Evolutionary conservation across 2,797 vertebrate species (phyloP), one percentile per base, ranked within the genome.

Genomic region (Malurus leucopterus): DNA sequence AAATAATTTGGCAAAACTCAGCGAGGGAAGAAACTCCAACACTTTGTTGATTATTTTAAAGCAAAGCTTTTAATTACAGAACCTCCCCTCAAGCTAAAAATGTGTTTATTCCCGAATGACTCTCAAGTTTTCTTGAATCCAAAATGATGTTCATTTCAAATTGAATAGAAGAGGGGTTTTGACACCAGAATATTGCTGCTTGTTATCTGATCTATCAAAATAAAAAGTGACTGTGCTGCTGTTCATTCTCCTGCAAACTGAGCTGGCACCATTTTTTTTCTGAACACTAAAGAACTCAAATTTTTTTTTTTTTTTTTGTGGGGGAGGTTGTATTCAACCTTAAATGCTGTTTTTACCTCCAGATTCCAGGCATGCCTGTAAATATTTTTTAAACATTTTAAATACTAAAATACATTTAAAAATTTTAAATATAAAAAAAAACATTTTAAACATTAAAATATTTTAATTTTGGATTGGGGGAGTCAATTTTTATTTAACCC

Each of bases 1-100:
- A 74, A 62, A 72, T 58, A 24, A 78, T 71, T 61, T 81, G 70
- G 69, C 59, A 72, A 64, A 68, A 44, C 36, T 54, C 30, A 5
- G 9, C 5, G 62, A 36, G 3, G 6, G 51, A 68, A 32, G 75
- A 77, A 87, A 49, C 47, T 34, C 41, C 38, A 47, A 47, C 1
- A 3, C 18, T 75, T 78, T 29, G 40, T 82, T 70, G 73, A 36
- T 44, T 83, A 61, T 51, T 87, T 83, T 47, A 68, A 85, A 93
- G 54, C 27, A 41, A 44, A 69, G 16, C 1, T 0, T 62, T 86
- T 69, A 36, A 87, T 89, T 83, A 34, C 65, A 27, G 43, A 19
- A 36, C 36, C 36, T 58, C 16, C 9, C 72, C 32, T 30, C 27
- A 20, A 86, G 27, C 68, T 64, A 15, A 57, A 87, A 54, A 29